These are phyloP conservation scores for Gasterosteus nipponicus DNA, from an alignment of 2,113 vertebrate species.

Conservation along the genomic window DNA sequence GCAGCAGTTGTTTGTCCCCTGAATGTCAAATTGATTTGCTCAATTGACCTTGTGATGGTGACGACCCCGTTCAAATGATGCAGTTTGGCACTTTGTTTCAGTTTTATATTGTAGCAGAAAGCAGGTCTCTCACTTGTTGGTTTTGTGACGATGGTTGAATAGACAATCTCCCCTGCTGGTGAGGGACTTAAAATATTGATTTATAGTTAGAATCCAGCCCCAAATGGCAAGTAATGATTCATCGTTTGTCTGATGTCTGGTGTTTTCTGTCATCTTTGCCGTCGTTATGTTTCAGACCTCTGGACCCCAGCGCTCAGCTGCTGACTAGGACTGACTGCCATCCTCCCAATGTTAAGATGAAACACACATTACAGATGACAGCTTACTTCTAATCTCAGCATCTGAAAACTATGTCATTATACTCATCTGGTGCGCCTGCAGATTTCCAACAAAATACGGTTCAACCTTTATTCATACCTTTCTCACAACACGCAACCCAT, in stretches of 20 bases:
- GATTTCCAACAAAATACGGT: constrained; percentile 4
- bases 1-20: constrained; percentile 51
- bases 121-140: constrained; percentile 12
- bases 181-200: constrained; percentile 60
- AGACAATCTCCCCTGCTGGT: constrained; percentile 40
- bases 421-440: not conserved
- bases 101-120: constrained; percentile 23
- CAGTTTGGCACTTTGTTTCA: constrained; percentile 22
- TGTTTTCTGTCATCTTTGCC: constrained; percentile 49
- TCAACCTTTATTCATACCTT: constrained; percentile 6
- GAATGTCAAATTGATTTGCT: constrained; percentile 38
- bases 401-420: not conserved
- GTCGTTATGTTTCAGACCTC: constrained; percentile 28
- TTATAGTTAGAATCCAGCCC: constrained; percentile 33
- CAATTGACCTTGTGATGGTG: constrained; percentile 63
- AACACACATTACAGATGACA: constrained; percentile 19
- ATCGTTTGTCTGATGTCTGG: constrained; percentile 39
- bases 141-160: constrained; percentile 23
- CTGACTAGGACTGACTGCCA: constrained; percentile 45
- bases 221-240: constrained; percentile 52
- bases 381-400: constrained; percentile 11
- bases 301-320: not conserved
- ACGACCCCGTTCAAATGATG: constrained; percentile 27
- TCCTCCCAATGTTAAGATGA: constrained; percentile 31
- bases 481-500: not conserved